phyloP scores from a whole-genome alignment of 2,113 vertebrate genomes.

The Aptenodytes patagonicus region DNA sequence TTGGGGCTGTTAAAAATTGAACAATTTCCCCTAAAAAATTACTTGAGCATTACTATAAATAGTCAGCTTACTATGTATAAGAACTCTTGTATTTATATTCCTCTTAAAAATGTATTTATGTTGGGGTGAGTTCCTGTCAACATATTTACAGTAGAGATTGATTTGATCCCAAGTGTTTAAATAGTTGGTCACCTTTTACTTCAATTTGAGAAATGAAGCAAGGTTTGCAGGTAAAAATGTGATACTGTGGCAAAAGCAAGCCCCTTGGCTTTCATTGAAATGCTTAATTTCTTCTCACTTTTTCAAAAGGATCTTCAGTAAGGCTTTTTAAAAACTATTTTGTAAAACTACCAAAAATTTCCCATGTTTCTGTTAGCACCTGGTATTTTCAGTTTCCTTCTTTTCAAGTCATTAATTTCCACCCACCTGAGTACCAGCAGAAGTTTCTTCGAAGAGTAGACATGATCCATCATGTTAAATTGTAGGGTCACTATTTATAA shows the following conservation, averaged over 20 bases:
- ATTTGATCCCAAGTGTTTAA: not conserved
- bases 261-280: not conserved
- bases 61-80: not conserved
- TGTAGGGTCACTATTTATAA: not conserved
- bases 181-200: not conserved
- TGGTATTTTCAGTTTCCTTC: not conserved
- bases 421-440: not conserved
- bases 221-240: not conserved
- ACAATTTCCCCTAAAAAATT: not conserved
- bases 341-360: not conserved
- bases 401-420: not conserved
- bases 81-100: not conserved
- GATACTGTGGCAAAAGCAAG: not conserved
- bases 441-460: not conserved
- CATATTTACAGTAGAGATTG: not conserved
- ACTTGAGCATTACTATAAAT: not conserved
- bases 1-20: not conserved
- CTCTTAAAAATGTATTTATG: not conserved
- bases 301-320: not conserved
- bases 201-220: not conserved
- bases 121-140: not conserved
- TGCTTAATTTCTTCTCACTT: not conserved
- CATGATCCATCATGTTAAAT: not conserved
- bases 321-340: not conserved
- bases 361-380: not conserved